Evolutionary conservation across 2,888 invertebrate genomes (phyloP).

Genomic region (Diarsia rubi): DNA sequence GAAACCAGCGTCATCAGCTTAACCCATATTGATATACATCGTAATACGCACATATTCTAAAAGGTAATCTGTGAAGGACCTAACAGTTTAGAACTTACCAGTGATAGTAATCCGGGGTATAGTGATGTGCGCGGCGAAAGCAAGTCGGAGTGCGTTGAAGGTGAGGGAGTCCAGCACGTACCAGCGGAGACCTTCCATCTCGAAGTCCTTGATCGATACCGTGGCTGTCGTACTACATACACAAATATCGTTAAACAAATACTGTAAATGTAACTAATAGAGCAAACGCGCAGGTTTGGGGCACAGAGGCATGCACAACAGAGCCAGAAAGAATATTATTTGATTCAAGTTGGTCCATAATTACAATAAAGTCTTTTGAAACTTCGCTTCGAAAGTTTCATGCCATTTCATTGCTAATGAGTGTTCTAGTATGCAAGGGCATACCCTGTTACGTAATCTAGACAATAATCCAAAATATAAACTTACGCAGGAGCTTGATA

Average conservation of each 20-base stretch:
- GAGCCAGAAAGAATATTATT: background rate
- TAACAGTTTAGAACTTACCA: constrained; percentile 49
- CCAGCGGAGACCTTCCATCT: constrained; percentile 76
- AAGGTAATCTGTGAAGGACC: background rate
- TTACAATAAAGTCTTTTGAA: background rate
- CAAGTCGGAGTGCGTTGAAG: constrained; percentile 73
- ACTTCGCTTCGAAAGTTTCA: background rate
- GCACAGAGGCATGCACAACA: background rate
- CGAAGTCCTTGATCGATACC: constrained; percentile 66
- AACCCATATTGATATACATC: background rate
- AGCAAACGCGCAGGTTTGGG: too few relatives aligned
- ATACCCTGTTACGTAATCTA: background rate
- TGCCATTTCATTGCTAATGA: background rate
- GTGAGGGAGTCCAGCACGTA: constrained; percentile 74
- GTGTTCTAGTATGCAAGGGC: background rate
- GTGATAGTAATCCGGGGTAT: constrained; percentile 74
- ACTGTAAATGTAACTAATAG: background rate
- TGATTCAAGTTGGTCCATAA: background rate
- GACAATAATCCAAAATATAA: background rate
- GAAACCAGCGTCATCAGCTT: background rate
- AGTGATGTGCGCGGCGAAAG: constrained; percentile 71
- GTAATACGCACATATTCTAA: background rate
- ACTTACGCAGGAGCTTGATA: constrained; percentile 69
- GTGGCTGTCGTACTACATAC: constrained; percentile 65
- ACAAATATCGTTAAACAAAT: constrained; percentile 13